Percentiles rank a stretch among this genome's conserved stretches.
Evolutionary conservation across 2,888 invertebrate genomes (phyloP).

Genomic region (Nephrotoma appendiculata): DNA sequence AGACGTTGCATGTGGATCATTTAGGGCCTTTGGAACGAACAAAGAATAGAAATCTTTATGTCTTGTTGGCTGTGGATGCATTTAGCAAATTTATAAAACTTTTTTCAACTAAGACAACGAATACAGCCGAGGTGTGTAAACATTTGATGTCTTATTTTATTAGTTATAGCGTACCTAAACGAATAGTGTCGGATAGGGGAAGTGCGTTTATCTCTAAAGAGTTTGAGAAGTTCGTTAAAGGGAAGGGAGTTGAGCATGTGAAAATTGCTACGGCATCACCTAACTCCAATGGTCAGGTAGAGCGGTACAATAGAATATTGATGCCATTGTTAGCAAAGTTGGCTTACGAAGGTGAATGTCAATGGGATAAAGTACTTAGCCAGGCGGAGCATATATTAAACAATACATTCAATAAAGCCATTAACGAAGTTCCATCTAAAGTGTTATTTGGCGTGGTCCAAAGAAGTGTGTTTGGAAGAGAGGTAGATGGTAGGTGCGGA

Average conservation of each 20-base stretch:
- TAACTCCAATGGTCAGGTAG: constrained; percentile 9
- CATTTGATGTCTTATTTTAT: too few relatives aligned
- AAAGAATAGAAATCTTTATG: background rate
- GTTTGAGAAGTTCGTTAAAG: background rate
- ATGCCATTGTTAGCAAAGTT: constrained; percentile 7
- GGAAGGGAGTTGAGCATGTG: constrained; percentile 6
- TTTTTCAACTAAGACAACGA: background rate
- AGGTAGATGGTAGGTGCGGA: constrained; percentile 7
- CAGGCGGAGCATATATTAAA: constrained; percentile 17
- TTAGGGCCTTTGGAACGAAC: too few relatives aligned
- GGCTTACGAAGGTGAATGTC: background rate
- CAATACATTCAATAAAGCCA: constrained; percentile 15
- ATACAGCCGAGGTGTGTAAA: background rate
- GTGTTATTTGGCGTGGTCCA: constrained; percentile 19
- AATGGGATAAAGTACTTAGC: constrained; percentile 11
- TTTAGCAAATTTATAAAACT: background rate
- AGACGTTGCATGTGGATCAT: too few relatives aligned
- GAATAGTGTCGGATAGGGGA: too few relatives aligned
- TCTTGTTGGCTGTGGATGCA: background rate
- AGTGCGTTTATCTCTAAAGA: constrained; percentile 7
- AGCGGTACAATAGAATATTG: constrained; percentile 2
- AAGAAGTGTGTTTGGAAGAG: constrained; percentile 14
- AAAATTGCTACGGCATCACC: constrained; percentile 8
- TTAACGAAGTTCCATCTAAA: constrained; percentile 5
- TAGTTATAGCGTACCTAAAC: too few relatives aligned